phyloP scores from a whole-genome alignment of 1,140 invertebrate species.

The Aphaenogaster rudis region DNA sequence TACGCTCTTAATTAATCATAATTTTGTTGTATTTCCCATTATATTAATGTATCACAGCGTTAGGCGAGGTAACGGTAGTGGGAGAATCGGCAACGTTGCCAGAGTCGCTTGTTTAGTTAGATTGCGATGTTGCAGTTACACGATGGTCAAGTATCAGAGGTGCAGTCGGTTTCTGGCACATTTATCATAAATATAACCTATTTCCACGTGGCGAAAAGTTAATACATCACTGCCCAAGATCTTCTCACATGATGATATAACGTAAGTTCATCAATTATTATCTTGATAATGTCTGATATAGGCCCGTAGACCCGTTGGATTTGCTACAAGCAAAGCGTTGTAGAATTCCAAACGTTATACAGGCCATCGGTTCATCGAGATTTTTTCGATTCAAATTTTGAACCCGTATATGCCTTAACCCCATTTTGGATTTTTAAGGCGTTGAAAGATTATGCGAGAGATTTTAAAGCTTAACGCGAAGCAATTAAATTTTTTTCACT shows the following conservation, averaged over 20 bases:
- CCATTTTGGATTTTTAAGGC: neutral
- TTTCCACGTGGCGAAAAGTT: conserved; percentile 61
- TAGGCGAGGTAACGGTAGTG: conserved; percentile 39
- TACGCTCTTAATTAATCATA: neutral
- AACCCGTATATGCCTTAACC: neutral
- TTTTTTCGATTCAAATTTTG: neutral
- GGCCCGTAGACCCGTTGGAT: neutral
- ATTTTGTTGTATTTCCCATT: conserved; percentile 1
- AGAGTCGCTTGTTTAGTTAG: conserved; percentile 64
- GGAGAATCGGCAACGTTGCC: conserved; percentile 71
- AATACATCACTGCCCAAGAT: conserved; percentile 38
- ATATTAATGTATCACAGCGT: neutral
- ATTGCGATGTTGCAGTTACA: conserved; percentile 71
- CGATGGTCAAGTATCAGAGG: conserved; percentile 65
- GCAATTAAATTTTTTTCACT: neutral
- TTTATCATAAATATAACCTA: conserved; percentile 69
- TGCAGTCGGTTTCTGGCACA: conserved; percentile 68
- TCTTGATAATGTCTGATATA: conserved; percentile 19
- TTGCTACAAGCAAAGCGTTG: neutral
- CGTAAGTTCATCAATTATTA: conserved; percentile 67
- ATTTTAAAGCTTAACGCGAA: neutral
- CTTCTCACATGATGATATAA: conserved; percentile 45
- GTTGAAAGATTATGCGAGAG: neutral
- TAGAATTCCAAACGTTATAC: neutral
- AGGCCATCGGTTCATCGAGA: neutral